phyloP scores from a whole-genome alignment of 2,113 vertebrate species.

The Pachycephala philippinensis region DNA sequence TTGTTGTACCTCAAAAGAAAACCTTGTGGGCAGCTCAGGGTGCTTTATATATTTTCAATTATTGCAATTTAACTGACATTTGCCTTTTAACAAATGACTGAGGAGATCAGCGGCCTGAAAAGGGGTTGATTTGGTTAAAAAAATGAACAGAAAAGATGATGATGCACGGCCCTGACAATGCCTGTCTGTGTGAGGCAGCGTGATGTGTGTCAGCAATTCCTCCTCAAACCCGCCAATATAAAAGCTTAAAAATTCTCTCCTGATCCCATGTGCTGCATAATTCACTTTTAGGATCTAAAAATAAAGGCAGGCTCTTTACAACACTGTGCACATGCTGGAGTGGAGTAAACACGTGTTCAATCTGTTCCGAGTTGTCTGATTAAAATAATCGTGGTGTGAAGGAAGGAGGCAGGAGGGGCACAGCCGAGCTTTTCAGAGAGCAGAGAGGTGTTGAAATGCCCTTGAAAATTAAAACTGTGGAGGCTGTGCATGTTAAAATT shows the following conservation, averaged over 20 bases:
- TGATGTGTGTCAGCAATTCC: neutral
- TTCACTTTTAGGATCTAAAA: neutral
- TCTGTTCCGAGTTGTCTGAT: neutral
- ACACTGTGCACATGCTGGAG: neutral
- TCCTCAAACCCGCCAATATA: neutral
- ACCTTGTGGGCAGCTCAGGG: neutral
- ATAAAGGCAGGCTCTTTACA: neutral
- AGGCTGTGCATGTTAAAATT: neutral
- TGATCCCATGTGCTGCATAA: neutral
- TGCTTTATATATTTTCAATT: rapidly evolving
- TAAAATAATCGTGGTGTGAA: conserved; percentile 13
- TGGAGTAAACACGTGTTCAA: neutral
- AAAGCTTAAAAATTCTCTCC: neutral
- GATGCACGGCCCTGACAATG: neutral
- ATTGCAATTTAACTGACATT: rapidly evolving
- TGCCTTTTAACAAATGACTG: neutral
- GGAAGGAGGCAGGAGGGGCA: neutral
- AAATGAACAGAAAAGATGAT: neutral
- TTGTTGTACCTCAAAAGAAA: neutral
- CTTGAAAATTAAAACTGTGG: neutral
- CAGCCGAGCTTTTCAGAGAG: neutral
- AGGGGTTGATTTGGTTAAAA: neutral
- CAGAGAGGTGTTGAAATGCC: neutral
- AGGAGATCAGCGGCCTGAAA: neutral
- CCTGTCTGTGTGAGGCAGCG: neutral